These are phyloP conservation scores for Passerina amoena DNA, from an alignment of 2,113 vertebrate species.

Conservation along the genomic window DNA sequence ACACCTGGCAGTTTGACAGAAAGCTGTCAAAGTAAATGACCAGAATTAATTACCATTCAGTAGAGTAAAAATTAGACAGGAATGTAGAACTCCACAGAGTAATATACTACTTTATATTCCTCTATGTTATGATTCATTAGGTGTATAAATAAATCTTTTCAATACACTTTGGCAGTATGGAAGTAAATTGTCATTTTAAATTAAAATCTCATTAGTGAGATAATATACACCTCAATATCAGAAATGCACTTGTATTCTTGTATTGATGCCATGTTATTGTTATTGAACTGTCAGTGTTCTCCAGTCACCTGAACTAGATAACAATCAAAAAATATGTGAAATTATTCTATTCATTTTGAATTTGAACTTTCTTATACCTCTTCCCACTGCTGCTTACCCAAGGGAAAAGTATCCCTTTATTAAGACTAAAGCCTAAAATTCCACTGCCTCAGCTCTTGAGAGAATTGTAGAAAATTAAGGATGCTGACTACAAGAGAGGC, in stretches of 20 bases:
- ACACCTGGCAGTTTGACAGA: constrained; percentile 1
- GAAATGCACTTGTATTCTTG: neutral
- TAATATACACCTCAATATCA: neutral
- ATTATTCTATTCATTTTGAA: neutral
- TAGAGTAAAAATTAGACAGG: constrained; percentile 10
- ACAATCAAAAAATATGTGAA: neutral
- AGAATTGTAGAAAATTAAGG: constrained; percentile 57
- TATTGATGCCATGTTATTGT: neutral
- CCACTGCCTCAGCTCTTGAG: constrained; percentile 60
- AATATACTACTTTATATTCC: neutral
- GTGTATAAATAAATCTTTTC: constrained; percentile 35
- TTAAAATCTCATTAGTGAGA: constrained; percentile 9
- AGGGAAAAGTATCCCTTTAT: constrained; percentile 34
- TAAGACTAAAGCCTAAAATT: constrained; percentile 57
- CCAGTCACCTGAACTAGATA: neutral
- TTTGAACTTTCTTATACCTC: constrained; percentile 42
- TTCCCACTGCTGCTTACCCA: constrained; percentile 30
- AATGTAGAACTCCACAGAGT: neutral
- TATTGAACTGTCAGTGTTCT: neutral
- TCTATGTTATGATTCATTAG: neutral
- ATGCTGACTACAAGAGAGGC: constrained; percentile 14
- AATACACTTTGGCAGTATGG: neutral
- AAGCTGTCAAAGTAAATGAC: neutral
- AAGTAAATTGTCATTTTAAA: constrained; percentile 53
- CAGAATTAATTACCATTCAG: constrained; percentile 12